phyloP scores from a whole-genome alignment of 2,888 invertebrate species.

The Minunthozetes semirufus region DNA sequence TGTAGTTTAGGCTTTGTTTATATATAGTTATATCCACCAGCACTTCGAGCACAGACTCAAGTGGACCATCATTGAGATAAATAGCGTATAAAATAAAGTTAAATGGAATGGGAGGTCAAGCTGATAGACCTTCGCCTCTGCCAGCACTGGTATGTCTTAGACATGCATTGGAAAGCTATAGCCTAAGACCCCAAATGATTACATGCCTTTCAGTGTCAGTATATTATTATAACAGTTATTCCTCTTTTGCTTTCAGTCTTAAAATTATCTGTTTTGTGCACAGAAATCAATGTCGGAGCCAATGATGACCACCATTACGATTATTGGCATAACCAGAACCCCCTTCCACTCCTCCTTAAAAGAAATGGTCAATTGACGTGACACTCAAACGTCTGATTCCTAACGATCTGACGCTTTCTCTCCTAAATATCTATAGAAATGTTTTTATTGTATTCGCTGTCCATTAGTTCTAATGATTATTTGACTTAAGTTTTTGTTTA shows the following conservation, averaged over 20 bases:
- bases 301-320: not conserved
- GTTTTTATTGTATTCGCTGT: not conserved
- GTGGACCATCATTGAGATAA: not conserved
- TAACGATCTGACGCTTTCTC: not conserved
- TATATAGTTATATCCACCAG: not conserved
- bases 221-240: not conserved
- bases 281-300: not conserved
- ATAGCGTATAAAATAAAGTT: not conserved
- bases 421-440: not conserved
- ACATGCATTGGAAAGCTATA: too few relatives aligned
- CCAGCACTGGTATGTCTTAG: too few relatives aligned
- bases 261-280: not conserved
- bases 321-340: too few relatives aligned
- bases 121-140: not conserved
- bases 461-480: not conserved
- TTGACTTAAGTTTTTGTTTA: not conserved
- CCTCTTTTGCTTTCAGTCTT: not conserved
- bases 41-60: not conserved
- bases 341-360: not conserved
- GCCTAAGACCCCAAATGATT: not conserved
- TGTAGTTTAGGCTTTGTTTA: not conserved
- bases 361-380: slow-evolving; percentile 1
- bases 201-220: not conserved
- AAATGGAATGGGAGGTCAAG: not conserved
- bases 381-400: not conserved